These are phyloP conservation scores for Taxidea taxus DNA, from an alignment of 2,113 vertebrate species.

Conservation along the genomic window DNA sequence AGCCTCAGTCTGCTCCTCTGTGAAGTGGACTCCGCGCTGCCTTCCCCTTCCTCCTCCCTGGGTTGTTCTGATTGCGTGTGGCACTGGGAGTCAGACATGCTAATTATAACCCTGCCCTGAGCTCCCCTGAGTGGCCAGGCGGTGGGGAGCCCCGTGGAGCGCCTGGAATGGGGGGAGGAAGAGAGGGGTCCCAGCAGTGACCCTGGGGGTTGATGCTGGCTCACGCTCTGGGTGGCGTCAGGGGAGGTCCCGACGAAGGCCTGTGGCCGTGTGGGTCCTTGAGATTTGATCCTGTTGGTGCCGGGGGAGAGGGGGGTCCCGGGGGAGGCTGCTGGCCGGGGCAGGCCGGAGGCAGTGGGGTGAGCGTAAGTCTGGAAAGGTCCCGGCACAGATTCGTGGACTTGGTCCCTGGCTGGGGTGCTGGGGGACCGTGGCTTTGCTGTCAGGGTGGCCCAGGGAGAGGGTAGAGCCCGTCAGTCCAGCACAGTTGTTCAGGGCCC, in stretches of 20 bases:
- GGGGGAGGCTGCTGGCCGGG: fast-evolving
- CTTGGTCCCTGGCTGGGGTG: background rate
- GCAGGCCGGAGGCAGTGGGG: background rate
- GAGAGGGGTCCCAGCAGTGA: background rate
- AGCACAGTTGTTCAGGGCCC: background rate
- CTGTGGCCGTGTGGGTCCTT: background rate
- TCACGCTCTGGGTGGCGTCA: fast-evolving
- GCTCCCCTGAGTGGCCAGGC: fast-evolving
- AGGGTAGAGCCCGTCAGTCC: no score
- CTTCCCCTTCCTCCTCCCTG: background rate
- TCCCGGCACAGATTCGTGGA: background rate
- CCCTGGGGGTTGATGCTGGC: background rate
- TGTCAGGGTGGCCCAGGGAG: background rate
- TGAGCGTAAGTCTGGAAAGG: background rate
- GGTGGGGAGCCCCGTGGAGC: background rate
- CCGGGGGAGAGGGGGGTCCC: no score
- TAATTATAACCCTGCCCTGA: fast-evolving
- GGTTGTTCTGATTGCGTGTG: fast-evolving
- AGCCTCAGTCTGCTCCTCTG: background rate
- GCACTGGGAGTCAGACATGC: fast-evolving
- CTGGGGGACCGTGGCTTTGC: background rate
- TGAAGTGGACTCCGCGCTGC: no score
- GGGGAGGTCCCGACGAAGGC: background rate
- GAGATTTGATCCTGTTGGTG: background rate
- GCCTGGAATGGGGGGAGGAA: background rate